Percentiles rank a stretch among this genome's conserved stretches.
phyloP scores from a whole-genome alignment of 2,888 invertebrate genomes.

The Platycheirus rosarum region DNA sequence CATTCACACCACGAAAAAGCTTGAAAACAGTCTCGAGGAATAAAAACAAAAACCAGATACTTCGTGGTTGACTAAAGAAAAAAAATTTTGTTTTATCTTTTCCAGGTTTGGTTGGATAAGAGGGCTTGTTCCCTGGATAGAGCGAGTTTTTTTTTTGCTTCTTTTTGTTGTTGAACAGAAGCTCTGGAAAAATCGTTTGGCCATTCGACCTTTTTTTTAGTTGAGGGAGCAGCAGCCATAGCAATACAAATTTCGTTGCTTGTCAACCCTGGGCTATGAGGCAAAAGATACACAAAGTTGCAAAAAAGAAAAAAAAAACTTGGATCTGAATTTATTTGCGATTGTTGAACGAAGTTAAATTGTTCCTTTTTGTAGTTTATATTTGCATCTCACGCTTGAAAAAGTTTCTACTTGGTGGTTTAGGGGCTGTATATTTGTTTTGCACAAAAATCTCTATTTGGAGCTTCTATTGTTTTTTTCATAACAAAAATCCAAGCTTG shows the following conservation, averaged over 20 bases:
- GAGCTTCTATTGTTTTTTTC: too few relatives aligned
- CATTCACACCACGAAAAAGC: conserved; percentile 68
- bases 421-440: not conserved
- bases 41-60: conserved; percentile 16
- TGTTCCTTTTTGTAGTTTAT: not conserved
- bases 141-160: not conserved
- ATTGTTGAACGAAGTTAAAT: not conserved
- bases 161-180: not conserved
- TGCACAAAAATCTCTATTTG: too few relatives aligned
- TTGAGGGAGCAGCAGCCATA: conserved; percentile 10
- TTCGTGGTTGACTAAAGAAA: conserved; percentile 3
- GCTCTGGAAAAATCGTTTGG: conserved; percentile 15
- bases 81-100: conserved; percentile 4
- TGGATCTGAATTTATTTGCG: not conserved
- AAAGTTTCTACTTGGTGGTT: not conserved
- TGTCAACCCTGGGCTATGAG: conserved; percentile 5
- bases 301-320: not conserved
- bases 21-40: conserved; percentile 26
- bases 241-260: conserved; percentile 11
- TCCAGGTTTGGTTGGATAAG: not conserved
- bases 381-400: not conserved
- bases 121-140: conserved; percentile 10
- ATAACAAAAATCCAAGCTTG: too few relatives aligned
- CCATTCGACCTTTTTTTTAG: conserved; percentile 24
- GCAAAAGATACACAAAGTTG: conserved; percentile 10